Base-by-base conservation (phyloP, 1,140 invertebrate genomes). In the Elymnias hypermnestra region DNA sequence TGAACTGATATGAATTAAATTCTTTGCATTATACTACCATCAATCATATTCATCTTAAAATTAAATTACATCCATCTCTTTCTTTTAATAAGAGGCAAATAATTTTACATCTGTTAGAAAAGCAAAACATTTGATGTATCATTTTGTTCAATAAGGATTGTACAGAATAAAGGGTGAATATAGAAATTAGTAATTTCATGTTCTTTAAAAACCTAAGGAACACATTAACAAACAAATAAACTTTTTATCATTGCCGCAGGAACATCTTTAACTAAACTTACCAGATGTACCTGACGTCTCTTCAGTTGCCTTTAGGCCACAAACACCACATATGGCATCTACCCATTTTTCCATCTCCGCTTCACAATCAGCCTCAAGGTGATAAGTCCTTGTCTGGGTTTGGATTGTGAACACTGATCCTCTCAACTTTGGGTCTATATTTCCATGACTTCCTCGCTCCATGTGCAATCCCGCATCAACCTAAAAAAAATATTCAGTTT, bases 261-360 rank as follows among this genome's bases (percentile, higher is more conserved):
- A n/a, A n/a, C n/a, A n/a, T n/a, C n/a, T n/a, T n/a, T n/a, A n/a
- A 21, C 6, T 6, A 21, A 21, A 21, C 19, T 4, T 21, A 21
- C 19, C 19, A 4, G 19, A 21, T 21, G 19, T 21, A 21, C 6
- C 6, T 21, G 19, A 21, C n/a, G 13, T 15, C 43, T 95, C 93
- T 59, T 92, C 92, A n/a, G 91, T 92, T 1, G 92, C 91, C 75
- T 94, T 94, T 25, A 98, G 86, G 10, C 95, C 94, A 87, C 96
- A 98, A 23, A 97, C 95, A 86, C 94, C 91, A 81, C 97, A 98
- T 46, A 98, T 94, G 57, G 93, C 95, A 68, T 95, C 93, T 0
- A 98, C 96, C 97, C 97, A 98, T 72, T 93, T 94, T 56, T 94
- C 94, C 97, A 98, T 98, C 61, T 97, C 95, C 36, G 89, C 88